Evolutionary conservation across 92 coral and sea anemone genomes (phyloP), one percentile per base, ranked within the genome.

Genomic region (Heteractis magnifica): DNA sequence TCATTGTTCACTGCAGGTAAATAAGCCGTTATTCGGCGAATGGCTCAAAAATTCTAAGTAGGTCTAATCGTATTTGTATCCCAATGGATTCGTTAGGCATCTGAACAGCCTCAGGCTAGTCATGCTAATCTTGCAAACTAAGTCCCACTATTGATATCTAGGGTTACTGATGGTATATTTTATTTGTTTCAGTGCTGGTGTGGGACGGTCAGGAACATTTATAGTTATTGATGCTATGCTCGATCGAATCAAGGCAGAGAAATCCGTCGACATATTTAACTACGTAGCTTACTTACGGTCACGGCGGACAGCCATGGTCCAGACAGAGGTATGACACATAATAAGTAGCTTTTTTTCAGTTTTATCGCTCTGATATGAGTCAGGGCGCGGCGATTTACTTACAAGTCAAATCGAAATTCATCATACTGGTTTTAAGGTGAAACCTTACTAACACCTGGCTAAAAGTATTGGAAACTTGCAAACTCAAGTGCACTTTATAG

Each of bases 191-290:
- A 97, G 99, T 83, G 99, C 99, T 79, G 99, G 99, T 52, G 99
- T 97, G 71, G 99, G 99, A 9, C 94, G 99, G 41, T 92, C 99
- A 81, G 99, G 99, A 0, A 97, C 99, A 11, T 97, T 90, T 72
- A 94, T 97, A 74, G 99, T 94, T 1, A 87, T 92, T 34, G 99
- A 97, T 84, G 87, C 94, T 79, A 97, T 83, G 92, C 83, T 97
- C 65, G 97, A 94, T 87, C 89, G 97, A 58, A 87, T 90, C 81
- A 94, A 94, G 48, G 93, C 89, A 11, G 98, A 94, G 52, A 88
- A 79, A 15, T 71, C 94, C 19, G 72, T 94, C 58, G 99, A 97
- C 53, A 97, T 97, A n/a, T 97, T 87, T 91, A 94, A 97, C 87
- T 94, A 87, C 55, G 98, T 92, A 51, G 94, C 97, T 10, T 92